Base-by-base conservation (phyloP, 2,888 invertebrate species). In the Lasius fuliginosus region DNA sequence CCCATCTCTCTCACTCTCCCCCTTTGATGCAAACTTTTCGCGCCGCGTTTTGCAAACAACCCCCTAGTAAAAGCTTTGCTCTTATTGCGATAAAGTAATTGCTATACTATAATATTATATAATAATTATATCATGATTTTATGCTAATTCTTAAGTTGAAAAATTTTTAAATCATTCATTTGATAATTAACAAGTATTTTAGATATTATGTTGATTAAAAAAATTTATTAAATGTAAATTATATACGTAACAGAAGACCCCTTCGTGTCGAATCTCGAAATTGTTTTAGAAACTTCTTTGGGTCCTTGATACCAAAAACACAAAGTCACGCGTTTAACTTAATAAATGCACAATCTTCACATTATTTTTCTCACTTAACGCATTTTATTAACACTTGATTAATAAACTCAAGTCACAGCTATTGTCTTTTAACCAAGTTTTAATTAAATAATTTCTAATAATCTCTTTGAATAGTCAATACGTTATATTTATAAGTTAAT, bases 1-100 rank as follows among this genome's bases (percentile, higher is more conserved):
- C 60, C n/a, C 68, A 71, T n/a, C 53, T 40, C 33, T 27, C 46
- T 9, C 30, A 27, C 30, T 18, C 73, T 56, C 36, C 49, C n/a
- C 42, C 49, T n/a, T 60, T 30, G 15, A 12, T 36, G 0, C 36
- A 53, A 69, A 56, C 53, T 68, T 68, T 76, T 68, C 27, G 5
- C 3, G 36, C 12, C 42, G 33, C 46, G 12, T 56, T 69, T 69
- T 40, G 12, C n/a, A 40, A 27, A 27, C 53, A 56, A 77, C n/a
- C 5, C 36, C 36, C 23, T 23, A 23, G 8, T 53, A 23, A 53
- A 67, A 69, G 30, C 46, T 56, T 42, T 12, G 27, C 9, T 12
- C n/a, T 30, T 18, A 15, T n/a, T 27, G 36, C 1, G 36, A 64
- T n/a, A n/a, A 15, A 30, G 6, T 62, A 62, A 27, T 30, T 30